Evolutionary conservation across 1,140 invertebrate species (phyloP).

Genomic region (Psix sp.): DNA sequence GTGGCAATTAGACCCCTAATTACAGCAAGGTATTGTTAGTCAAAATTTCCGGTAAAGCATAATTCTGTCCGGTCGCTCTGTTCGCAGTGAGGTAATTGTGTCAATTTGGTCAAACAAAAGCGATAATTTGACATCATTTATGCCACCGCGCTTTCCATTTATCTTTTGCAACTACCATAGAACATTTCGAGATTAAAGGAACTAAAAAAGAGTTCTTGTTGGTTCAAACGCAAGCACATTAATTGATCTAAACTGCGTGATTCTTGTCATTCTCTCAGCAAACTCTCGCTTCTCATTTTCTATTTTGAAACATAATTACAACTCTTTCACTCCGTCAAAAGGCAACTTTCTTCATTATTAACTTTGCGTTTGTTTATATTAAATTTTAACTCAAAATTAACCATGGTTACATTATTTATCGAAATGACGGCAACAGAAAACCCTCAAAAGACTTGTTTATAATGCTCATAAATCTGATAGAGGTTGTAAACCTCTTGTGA

Average conservation of each 20-base stretch:
- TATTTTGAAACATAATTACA: conserved; percentile 37
- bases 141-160: conserved; percentile 27
- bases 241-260: conserved; percentile 15
- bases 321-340: conserved; percentile 36
- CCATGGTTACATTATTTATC: conserved; percentile 37
- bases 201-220: conserved; percentile 11
- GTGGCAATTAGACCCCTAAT: conserved; percentile 65
- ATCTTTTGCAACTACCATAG: conserved; percentile 4
- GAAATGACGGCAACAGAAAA: conserved; percentile 34
- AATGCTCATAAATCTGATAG: conserved; percentile 63
- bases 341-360: conserved; percentile 52
- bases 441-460: conserved; percentile 36
- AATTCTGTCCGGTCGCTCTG: conserved; percentile 29
- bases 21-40: conserved; percentile 58
- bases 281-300: conserved; percentile 49
- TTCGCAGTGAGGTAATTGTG: conserved; percentile 39
- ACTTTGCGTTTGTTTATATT: conserved; percentile 27
- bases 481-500: conserved; percentile 54
- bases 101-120: conserved; percentile 54
- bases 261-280: conserved; percentile 27
- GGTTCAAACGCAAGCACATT: background rate
- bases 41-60: conserved; percentile 50
- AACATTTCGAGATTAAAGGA: conserved; percentile 18
- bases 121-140: conserved; percentile 41
- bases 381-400: conserved; percentile 37